A percentile compares a stretch with the other conserved stretches of the same genome.
Conservation (phyloP, 2,888 invertebrate genomes). For the Drosophila gaucha region DNA sequence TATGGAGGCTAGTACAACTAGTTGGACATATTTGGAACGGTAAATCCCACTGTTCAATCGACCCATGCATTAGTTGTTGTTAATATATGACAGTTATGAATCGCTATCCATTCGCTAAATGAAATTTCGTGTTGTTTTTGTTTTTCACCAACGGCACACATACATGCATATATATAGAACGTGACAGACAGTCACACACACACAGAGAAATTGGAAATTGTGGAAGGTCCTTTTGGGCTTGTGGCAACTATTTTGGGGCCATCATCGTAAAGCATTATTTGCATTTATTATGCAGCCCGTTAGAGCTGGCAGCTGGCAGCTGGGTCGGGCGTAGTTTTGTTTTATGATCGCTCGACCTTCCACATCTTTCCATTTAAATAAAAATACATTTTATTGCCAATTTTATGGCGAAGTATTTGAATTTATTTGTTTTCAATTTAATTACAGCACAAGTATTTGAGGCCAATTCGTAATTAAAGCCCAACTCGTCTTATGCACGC, state of each 20-base stretch:
- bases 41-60: slow-evolving; percentile 3
- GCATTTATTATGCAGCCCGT: slow-evolving; percentile 80
- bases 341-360: slow-evolving; percentile 58
- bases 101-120: slow-evolving; percentile 75
- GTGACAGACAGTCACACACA: slow-evolving; percentile 3
- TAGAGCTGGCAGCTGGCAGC: background rate
- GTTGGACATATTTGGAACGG: background rate
- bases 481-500: slow-evolving; percentile 7
- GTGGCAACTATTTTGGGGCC: slow-evolving; percentile 19
- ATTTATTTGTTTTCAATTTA: slow-evolving; percentile 48
- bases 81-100: slow-evolving; percentile 66
- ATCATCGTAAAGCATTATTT: slow-evolving; percentile 79
- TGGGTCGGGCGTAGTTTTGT: slow-evolving; percentile 29
- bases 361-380: slow-evolving; percentile 64
- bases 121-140: slow-evolving; percentile 68
- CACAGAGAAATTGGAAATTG: slow-evolving; percentile 15
- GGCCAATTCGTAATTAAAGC: background rate
- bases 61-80: slow-evolving; percentile 7
- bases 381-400: slow-evolving; percentile 60
- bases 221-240: background rate
- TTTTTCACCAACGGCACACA: slow-evolving; percentile 15
- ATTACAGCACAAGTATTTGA: slow-evolving; percentile 30
- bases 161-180: slow-evolving; percentile 3
- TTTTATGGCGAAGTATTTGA: slow-evolving; percentile 15
- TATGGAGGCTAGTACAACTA: background rate